phyloP scores from a whole-genome alignment of 2,113 vertebrate genomes.

The Microtus oregoni region DNA sequence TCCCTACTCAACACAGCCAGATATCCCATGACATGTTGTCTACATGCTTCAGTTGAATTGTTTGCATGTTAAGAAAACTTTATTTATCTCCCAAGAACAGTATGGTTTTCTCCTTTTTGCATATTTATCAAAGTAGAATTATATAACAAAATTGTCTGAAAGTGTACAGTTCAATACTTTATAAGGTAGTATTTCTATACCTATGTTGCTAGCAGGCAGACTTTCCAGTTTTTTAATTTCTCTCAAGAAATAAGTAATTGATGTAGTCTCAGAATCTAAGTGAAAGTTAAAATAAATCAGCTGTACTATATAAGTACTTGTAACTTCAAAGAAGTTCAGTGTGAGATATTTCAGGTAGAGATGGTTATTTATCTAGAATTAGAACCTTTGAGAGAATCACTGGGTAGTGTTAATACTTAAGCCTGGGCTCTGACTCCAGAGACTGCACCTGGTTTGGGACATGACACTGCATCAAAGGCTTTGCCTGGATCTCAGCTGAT shows the following conservation, averaged over 20 bases:
- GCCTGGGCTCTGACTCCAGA: background rate
- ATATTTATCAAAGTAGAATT: constrained; percentile 34
- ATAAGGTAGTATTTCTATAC: background rate
- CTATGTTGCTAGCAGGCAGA: background rate
- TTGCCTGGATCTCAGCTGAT: background rate
- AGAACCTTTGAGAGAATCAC: background rate
- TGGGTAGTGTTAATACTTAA: background rate
- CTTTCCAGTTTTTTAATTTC: background rate
- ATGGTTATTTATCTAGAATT: background rate
- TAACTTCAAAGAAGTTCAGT: background rate
- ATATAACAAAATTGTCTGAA: background rate
- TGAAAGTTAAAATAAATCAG: background rate
- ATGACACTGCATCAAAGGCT: background rate
- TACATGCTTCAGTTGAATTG: background rate
- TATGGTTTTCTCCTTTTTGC: background rate
- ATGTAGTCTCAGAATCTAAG: background rate
- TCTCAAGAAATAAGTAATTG: background rate
- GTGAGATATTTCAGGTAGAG: background rate
- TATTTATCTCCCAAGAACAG: constrained; percentile 2
- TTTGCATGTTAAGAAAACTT: constrained; percentile 24
- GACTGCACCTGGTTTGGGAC: background rate
- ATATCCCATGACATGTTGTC: background rate
- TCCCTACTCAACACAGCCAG: background rate
- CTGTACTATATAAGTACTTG: background rate
- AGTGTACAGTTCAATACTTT: background rate